Evolutionary conservation across 2,888 invertebrate species (phyloP), one percentile per base, ranked within the genome.

Genomic region (Leucophora obtusa): DNA sequence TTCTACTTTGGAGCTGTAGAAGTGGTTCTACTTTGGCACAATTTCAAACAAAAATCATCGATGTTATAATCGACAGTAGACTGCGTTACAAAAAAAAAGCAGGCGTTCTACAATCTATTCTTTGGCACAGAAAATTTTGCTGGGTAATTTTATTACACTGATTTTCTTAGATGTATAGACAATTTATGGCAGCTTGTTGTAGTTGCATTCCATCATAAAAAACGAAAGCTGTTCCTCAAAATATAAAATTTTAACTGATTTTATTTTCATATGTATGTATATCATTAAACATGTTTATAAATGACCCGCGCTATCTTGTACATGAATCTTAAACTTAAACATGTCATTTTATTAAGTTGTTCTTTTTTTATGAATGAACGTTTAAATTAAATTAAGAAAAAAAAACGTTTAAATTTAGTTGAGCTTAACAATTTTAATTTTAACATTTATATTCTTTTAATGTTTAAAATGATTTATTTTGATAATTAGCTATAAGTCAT

Each of bases 161-260:
- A 38, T 3, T 6, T 47, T 47, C 6, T 47, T 38, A 47, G n/a
- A n/a, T 28, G 56, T 56, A 9, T 14, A 15, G 28, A 28, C 56
- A 28, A 28, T 9, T 56, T 56, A 24, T n/a, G 9, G 9, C 43
- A 21, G 51, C 43, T 43, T n/a, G 60, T 21, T 73, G 60, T 18
- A 35, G 43, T 4, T 53, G 24, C 69, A 81, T 81, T 81, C 80
- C 76, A 69, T 63, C 59, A 28, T 65, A 69, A 76, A 81, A 80
- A 81, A 76, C 72, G 80, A 81, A 76, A 81, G 80, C 76, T 72
- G 58, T 73, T 81, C 80, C 69, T 69, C 18, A 76, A 53, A 47
- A 47, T 5, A 51, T 63, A 24, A 24, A n/a, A 11, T 33, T 17
- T 56, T n/a, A 28, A 28, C 28, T 28, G 28, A 28, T 28, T 28